Conservation (phyloP, 64 coral and sea anemone genomes). For the Trachythela sp. region DNA sequence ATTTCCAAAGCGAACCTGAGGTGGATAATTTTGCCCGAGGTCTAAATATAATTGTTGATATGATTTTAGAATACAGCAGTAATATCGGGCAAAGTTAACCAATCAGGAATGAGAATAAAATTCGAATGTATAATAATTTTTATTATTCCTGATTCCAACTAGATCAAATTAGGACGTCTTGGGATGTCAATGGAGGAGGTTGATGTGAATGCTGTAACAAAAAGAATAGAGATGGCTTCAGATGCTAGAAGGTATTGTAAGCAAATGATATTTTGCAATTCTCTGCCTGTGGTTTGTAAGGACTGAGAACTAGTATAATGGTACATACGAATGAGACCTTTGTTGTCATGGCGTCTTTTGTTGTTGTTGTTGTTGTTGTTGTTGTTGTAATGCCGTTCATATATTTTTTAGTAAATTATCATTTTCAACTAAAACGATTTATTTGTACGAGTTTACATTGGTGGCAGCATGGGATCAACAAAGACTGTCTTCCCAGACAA, state of each 20-base stretch:
- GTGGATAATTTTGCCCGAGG: too few relatives aligned
- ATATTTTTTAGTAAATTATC: too few relatives aligned
- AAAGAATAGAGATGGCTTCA: neutral
- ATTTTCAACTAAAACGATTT: neutral
- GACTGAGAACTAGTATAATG: neutral
- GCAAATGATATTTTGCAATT: too few relatives aligned
- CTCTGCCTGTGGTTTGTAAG: too few relatives aligned
- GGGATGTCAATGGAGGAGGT: neutral
- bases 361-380: neutral
- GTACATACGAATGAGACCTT: neutral
- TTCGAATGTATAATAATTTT: too few relatives aligned
- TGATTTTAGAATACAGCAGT: too few relatives aligned
- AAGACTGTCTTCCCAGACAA: conserved; percentile 40
- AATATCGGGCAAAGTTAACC: too few relatives aligned
- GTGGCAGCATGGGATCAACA: conserved; percentile 48
- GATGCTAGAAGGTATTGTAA: neutral
- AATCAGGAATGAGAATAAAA: too few relatives aligned
- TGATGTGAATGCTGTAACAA: neutral
- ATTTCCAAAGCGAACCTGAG: too few relatives aligned
- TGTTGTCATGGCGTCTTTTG: neutral
- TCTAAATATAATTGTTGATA: too few relatives aligned
- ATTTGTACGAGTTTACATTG: neutral
- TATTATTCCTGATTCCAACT: too few relatives aligned
- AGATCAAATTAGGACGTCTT: neutral
- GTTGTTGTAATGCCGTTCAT: neutral